Base-by-base conservation (phyloP, 2,888 invertebrate species). In the Eurois occulta region DNA sequence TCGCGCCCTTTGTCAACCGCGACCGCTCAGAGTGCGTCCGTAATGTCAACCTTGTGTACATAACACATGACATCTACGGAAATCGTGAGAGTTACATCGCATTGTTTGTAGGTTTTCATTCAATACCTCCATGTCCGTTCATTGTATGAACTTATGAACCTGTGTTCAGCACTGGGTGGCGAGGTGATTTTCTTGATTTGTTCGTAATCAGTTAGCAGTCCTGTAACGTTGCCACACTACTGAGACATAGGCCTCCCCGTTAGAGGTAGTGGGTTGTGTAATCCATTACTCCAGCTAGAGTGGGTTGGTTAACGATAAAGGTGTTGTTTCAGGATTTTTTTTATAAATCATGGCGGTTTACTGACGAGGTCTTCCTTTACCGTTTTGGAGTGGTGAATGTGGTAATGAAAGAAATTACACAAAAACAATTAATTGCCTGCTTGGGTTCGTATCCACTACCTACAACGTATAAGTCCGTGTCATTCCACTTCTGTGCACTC, bases 1-100 rank as follows among this genome's bases (percentile, higher is more conserved):
- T 87, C 90, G 91, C 91, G 90, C 93, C 91, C 92, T 94, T 93
- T 94, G 94, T 93, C 91, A 93, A 85, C 91, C 90, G 91, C 89
- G 89, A 77, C 88, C 91, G 92, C 92, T 91, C 91, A 86, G 90
- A 91, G 90, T 91, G 92, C 92, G 91, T 89, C 92, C 92, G 92
- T 91, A 92, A 91, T 90, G 91, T 90, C 85, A 87, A 83, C 84
- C 83, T 90, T 88, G 88, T 88, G 83, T 87, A 87, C 88, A 82
- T 86, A 88, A 90, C 89, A 87, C 86, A 87, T 89, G 89, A 76
- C 76, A 88, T 87, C 85, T 88, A 85, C 91, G 92, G 94, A 94
- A 92, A 92, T 92, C 89, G 91, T 93, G 91, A 90, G 81, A 84
- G 77, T 77, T 77, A 7, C n/a, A 66, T 64, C 24, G 87, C 88